phyloP scores from a whole-genome alignment of 2,888 invertebrate genomes.

The Protodeltote pygarga region DNA sequence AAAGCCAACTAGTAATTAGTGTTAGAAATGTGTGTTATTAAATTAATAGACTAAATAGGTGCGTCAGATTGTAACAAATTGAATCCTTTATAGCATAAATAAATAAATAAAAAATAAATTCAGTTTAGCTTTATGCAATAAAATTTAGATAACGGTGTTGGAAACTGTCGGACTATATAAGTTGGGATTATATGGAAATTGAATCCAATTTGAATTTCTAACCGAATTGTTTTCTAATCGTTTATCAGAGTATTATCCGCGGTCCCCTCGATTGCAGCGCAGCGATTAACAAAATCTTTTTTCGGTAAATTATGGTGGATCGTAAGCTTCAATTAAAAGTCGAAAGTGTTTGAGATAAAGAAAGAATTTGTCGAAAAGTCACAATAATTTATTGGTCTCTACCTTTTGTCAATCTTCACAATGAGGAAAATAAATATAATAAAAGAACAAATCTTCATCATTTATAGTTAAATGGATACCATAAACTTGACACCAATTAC shows the following conservation, averaged over 20 bases:
- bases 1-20: slow-evolving; percentile 4
- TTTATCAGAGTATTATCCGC: slow-evolving; percentile 51
- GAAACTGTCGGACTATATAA: slow-evolving; percentile 37
- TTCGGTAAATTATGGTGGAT: slow-evolving; percentile 40
- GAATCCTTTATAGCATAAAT: not conserved
- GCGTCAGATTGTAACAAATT: not conserved
- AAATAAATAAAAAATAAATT: not conserved
- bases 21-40: not conserved
- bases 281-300: slow-evolving; percentile 52
- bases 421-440: not conserved
- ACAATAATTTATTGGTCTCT: slow-evolving; percentile 15
- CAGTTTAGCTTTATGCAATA: not conserved
- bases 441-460: not conserved
- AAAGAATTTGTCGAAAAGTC: slow-evolving; percentile 18
- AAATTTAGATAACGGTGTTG: slow-evolving; percentile 5
- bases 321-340: slow-evolving; percentile 41
- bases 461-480: not conserved
- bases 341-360: slow-evolving; percentile 34
- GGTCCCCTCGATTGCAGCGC: slow-evolving; percentile 35
- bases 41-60: too few relatives aligned
- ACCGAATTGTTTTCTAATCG: slow-evolving; percentile 57
- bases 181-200: slow-evolving; percentile 49
- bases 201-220: slow-evolving; percentile 56
- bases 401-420: not conserved
- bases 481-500: too few relatives aligned